Percentiles rank a stretch among this genome's conserved stretches.
Evolutionary conservation across 2,113 vertebrate genomes (phyloP).

Genomic region (Sula dactylatra): DNA sequence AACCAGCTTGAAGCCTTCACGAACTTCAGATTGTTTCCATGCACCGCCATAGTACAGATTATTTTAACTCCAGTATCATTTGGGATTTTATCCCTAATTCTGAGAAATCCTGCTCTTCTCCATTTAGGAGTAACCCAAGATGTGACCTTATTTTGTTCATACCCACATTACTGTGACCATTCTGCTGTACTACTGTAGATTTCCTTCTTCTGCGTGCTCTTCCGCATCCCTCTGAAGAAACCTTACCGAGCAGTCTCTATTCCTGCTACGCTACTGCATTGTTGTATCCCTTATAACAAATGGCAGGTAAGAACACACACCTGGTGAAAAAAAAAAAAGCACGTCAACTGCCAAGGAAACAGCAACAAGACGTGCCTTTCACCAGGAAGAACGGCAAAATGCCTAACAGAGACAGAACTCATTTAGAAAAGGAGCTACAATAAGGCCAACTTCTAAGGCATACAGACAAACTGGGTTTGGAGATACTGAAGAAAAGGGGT

Average conservation of each 20-base stretch:
- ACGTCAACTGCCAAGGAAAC: accelerated
- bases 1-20: not conserved
- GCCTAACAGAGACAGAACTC: not conserved
- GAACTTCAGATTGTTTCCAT: not conserved
- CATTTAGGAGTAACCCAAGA: not conserved
- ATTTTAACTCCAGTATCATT: not conserved
- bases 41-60: not conserved
- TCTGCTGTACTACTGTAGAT: not conserved
- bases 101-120: not conserved
- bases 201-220: not conserved
- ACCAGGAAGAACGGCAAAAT: not conserved
- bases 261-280: not conserved
- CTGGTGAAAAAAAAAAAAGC: not conserved
- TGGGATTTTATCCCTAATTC: not conserved
- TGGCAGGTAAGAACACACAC: not conserved
- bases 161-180: not conserved
- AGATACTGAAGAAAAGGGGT: not conserved
- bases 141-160: not conserved
- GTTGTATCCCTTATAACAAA: not conserved
- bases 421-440: not conserved
- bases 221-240: not conserved
- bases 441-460: not conserved
- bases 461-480: not conserved
- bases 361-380: not conserved
- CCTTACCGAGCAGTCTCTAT: not conserved